Evolutionary conservation across 2,888 invertebrate species (phyloP).

Genomic region (Orchesellides sinensis): DNA sequence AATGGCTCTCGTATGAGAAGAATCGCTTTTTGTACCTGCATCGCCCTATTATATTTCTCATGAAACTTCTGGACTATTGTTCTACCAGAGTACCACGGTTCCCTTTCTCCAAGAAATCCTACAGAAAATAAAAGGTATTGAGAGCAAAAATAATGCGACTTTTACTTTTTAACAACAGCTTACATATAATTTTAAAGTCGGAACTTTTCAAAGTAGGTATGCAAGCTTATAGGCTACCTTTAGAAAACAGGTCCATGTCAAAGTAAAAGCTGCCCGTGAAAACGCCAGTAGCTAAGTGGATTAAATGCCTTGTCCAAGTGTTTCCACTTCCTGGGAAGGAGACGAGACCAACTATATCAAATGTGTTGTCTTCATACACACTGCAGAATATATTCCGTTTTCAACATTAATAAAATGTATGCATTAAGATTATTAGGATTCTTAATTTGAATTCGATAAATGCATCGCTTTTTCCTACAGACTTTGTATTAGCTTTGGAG

Average conservation of each 20-base stretch:
- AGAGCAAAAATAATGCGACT: not conserved
- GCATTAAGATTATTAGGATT: too few relatives aligned
- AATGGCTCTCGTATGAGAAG: slow-evolving; percentile 76
- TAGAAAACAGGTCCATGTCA: slow-evolving; percentile 74
- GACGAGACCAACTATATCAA: slow-evolving; percentile 74
- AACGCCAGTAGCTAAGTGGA: slow-evolving; percentile 76
- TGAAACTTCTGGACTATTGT: slow-evolving; percentile 77
- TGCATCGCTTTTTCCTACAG: too few relatives aligned
- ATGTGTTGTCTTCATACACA: slow-evolving; percentile 65
- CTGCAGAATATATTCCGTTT: too few relatives aligned
- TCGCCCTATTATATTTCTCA: slow-evolving; percentile 46
- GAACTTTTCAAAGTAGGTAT: too few relatives aligned
- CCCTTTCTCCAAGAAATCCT: slow-evolving; percentile 76
- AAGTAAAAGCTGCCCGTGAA: slow-evolving; percentile 76
- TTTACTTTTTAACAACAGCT: not conserved
- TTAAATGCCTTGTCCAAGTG: slow-evolving; percentile 76
- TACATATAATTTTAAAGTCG: not conserved
- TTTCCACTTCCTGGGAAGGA: slow-evolving; percentile 76
- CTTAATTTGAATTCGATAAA: too few relatives aligned
- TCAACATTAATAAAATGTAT: too few relatives aligned
- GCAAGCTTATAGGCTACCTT: slow-evolving; percentile 66
- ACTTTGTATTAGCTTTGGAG: too few relatives aligned
- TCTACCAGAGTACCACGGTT: slow-evolving; percentile 75
- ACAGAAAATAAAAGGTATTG: not conserved
- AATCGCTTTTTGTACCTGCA: slow-evolving; percentile 74